Evolutionary conservation across 2,113 vertebrate species (phyloP).

Genomic region (Genyomyrus donnyi): DNA sequence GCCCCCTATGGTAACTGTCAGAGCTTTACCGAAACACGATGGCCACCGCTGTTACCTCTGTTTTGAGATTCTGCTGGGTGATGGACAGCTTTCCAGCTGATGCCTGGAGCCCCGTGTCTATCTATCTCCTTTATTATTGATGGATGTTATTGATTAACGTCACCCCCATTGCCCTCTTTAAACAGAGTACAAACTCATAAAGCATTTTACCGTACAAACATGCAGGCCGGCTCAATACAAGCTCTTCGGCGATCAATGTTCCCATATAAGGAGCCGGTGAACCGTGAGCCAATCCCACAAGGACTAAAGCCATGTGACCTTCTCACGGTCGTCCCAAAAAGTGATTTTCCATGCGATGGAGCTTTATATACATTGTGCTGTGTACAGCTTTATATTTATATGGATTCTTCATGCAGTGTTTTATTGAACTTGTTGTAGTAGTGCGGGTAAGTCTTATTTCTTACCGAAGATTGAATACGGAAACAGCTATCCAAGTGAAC

Average conservation of each 20-base stretch:
- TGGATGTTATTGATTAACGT: constrained; percentile 1
- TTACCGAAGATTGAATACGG: background rate
- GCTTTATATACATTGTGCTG: background rate
- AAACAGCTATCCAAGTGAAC: background rate
- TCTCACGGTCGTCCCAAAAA: background rate
- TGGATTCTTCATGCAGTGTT: background rate
- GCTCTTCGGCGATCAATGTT: background rate
- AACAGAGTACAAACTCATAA: constrained; percentile 9
- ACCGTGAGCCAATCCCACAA: background rate
- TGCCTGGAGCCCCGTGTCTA: background rate
- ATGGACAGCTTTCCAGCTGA: background rate
- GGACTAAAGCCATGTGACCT: background rate
- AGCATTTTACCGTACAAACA: constrained; percentile 13
- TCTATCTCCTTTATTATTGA: background rate
- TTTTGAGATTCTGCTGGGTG: background rate
- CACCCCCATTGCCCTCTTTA: constrained; percentile 15
- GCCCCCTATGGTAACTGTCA: background rate
- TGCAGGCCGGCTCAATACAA: background rate
- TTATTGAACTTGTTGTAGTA: background rate
- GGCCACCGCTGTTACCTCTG: background rate
- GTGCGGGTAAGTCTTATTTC: background rate
- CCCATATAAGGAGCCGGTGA: background rate
- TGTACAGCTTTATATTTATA: background rate
- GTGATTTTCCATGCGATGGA: background rate
- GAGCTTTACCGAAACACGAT: background rate